Base-by-base conservation (phyloP, 2,113 vertebrate species). In the Pomatostomus ruficeps region DNA sequence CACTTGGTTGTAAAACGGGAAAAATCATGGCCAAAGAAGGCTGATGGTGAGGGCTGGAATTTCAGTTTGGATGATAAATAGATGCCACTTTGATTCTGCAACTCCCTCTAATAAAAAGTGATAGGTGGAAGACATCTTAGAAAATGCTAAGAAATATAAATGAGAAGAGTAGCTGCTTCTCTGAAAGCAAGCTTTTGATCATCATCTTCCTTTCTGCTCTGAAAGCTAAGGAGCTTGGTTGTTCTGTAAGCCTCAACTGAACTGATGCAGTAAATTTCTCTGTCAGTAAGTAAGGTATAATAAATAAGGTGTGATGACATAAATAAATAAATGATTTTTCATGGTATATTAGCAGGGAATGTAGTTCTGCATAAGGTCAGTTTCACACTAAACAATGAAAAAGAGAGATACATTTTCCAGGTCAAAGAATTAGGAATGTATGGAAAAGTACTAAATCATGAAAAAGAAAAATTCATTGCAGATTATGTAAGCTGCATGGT, bases 111-210 rank as follows among this genome's bases (percentile, higher is more conserved):
- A 82, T 85, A 83, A 79, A 70, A 89, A 96, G 24, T 52, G 74
- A 82, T 73, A 89, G 72, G 38, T 70, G 33, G 74, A 88, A 96
- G 91, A 67, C 62, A 76, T 88, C 71, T 85, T 76, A 76, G 89
- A 90, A 94, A 95, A 83, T 58, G 82, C 71, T 88, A 85, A 85
- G 58, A 94, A 91, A 91, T 76, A 85, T 74, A 88, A 95, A 96
- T 90, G 43, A 96, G 87, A 82, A 61, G 54, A 81, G 58, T 3
- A 74, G 52, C 28, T 93, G 20, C 11, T 89, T 57, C 74, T 83
- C 75, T 9, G 8, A 91, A 91, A 92, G 63, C 46, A 76, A 74
- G 76, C 82, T 88, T 92, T 91, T 83, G 78, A 89, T 95, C 85
- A 88, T 76, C 85, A 82, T 74, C 81, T 76, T 59, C 59, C 61